Percentiles rank a stretch among this genome's conserved stretches.
Conservation (phyloP, 2,888 invertebrate genomes). For the Papilio elwesi region DNA sequence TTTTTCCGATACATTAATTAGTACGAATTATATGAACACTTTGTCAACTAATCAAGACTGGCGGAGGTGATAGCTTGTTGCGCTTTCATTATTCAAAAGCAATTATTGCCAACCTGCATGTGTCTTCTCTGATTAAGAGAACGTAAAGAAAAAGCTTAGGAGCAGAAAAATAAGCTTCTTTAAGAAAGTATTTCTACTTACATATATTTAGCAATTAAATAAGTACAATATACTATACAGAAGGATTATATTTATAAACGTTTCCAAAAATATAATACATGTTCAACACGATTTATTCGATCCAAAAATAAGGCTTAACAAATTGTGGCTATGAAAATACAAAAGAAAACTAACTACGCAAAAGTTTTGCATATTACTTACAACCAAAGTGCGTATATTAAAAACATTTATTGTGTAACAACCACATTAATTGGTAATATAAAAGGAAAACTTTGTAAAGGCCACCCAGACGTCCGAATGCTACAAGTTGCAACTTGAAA, state of each 20-base stretch:
- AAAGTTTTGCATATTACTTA: too few species aligned
- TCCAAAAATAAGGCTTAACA: too few species aligned
- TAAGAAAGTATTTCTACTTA: background rate
- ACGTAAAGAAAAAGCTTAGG: background rate
- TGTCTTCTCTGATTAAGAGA: background rate
- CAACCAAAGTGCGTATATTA: too few species aligned
- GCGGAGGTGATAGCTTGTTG: slow-evolving; percentile 11
- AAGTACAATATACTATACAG: too few species aligned
- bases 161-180: background rate
- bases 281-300: too few species aligned
- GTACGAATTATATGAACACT: slow-evolving; percentile 5
- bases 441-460: background rate
- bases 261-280: too few species aligned
- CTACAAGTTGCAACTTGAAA: background rate
- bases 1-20: slow-evolving; percentile 2
- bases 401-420: too few species aligned
- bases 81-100: slow-evolving; percentile 15
- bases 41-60: background rate
- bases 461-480: background rate
- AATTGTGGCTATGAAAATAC: too few species aligned
- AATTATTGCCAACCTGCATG: slow-evolving; percentile 3
- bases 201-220: too few species aligned
- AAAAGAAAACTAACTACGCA: too few species aligned
- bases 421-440: background rate
- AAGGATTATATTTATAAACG: too few species aligned